Evolutionary conservation across 2,797 vertebrate species (phyloP).

Genomic region (Girardinus metallicus): DNA sequence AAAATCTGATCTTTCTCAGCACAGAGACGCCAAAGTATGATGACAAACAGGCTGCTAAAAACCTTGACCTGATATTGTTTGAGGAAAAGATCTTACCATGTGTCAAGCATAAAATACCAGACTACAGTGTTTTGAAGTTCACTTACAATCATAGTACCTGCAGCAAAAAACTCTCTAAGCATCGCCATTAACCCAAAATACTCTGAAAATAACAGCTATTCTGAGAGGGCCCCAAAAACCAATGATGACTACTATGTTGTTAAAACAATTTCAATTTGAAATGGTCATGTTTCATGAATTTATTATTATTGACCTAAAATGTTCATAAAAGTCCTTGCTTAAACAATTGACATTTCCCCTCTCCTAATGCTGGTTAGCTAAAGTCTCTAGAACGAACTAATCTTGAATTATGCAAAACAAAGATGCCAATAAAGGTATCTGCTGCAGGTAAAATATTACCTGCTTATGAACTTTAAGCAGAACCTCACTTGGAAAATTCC

Average conservation of each 20-base stretch:
- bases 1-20: slow-evolving; percentile 43
- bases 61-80: slow-evolving; percentile 19
- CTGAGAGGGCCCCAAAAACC: not conserved
- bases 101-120: slow-evolving; percentile 6
- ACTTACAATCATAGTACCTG: not conserved
- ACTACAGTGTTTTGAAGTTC: not conserved
- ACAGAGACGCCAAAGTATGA: slow-evolving; percentile 43
- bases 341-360: not conserved
- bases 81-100: slow-evolving; percentile 1
- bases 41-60: slow-evolving; percentile 21
- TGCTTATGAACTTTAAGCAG: not conserved
- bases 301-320: not conserved
- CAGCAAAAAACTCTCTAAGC: too few relatives aligned
- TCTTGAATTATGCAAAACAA: not conserved
- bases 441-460: too few relatives aligned
- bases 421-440: not conserved
- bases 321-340: not conserved
- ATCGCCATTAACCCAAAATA: not conserved
- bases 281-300: not conserved
- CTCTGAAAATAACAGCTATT: not conserved
- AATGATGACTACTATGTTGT: not conserved
- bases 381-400: not conserved
- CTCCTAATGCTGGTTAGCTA: not conserved
- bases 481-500: not conserved
- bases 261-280: not conserved